A percentile compares a stretch with the other conserved stretches of the same genome.
phyloP scores from a whole-genome alignment of 2,113 vertebrate species.

The Desmodus rotundus region DNA sequence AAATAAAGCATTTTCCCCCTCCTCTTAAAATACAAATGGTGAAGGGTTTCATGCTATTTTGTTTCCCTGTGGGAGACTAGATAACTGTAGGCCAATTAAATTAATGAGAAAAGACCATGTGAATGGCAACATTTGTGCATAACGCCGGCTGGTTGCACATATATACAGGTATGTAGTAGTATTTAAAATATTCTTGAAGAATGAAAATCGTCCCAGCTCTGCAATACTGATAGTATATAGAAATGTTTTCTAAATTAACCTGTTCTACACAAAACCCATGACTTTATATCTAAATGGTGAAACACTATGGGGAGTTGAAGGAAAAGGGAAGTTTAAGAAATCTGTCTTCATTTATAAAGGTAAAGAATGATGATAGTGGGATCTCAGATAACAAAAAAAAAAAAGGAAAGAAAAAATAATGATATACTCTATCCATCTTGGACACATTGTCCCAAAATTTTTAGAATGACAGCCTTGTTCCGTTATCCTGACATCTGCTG shows the following conservation, averaged over 20 bases:
- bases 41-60: conserved; percentile 63
- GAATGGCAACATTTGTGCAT: conserved; percentile 55
- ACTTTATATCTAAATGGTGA: neutral
- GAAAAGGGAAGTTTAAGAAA: neutral
- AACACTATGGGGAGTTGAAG: neutral
- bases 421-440: neutral
- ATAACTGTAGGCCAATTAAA: conserved; percentile 76
- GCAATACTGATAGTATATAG: neutral
- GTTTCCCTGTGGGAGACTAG: conserved; percentile 63
- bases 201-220: neutral
- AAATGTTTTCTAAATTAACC: neutral
- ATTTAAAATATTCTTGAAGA: conserved; percentile 40
- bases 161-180: conserved; percentile 14
- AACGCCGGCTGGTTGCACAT: conserved; percentile 21
- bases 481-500: neutral
- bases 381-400: neutral
- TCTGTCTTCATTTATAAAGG: neutral
- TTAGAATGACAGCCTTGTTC: neutral
- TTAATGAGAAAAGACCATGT: conserved; percentile 68
- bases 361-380: neutral
- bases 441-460: neutral
- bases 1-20: conserved; percentile 76
- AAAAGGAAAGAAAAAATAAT: neutral
- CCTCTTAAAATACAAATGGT: conserved; percentile 78
- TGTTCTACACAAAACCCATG: neutral